Evolutionary conservation across 1,140 invertebrate species (phyloP).

Genomic region (Pollicipes pollicipes): DNA sequence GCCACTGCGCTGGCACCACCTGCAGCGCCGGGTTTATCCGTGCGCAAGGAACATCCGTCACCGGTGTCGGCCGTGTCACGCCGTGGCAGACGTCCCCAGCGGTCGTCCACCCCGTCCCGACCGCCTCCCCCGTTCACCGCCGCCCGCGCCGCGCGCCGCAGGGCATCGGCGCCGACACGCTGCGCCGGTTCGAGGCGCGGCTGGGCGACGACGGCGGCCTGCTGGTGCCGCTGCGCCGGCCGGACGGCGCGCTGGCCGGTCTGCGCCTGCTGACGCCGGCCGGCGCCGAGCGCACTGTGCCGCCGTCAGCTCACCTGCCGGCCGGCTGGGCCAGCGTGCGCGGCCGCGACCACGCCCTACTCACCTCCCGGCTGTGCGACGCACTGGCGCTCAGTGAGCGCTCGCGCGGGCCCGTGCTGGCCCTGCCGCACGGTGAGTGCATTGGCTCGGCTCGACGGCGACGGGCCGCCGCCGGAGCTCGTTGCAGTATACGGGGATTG

Average conservation of each 20-base stretch:
- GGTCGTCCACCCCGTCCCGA: too few species aligned
- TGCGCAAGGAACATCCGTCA: too few species aligned
- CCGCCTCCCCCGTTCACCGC: too few species aligned
- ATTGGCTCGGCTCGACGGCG: too few species aligned
- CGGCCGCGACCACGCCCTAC: not conserved
- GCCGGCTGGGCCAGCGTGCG: not conserved
- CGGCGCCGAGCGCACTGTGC: not conserved
- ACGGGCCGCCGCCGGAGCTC: too few species aligned
- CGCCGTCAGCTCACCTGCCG: not conserved
- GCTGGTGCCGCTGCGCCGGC: not conserved
- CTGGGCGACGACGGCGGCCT: not conserved
- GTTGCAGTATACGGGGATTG: too few species aligned
- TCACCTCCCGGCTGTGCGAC: not conserved
- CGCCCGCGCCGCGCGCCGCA: not conserved
- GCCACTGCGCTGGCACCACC: too few species aligned
- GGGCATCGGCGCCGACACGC: not conserved
- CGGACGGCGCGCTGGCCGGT: not conserved
- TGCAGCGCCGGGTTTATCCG: too few species aligned
- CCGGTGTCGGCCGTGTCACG: too few species aligned
- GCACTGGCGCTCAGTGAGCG: not conserved
- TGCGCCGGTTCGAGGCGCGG: not conserved
- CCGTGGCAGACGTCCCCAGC: too few species aligned
- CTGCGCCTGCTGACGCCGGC: not conserved
- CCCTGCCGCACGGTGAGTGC: not conserved
- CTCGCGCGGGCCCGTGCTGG: not conserved